Percentiles rank a stretch among this genome's conserved stretches.
Evolutionary conservation across 1,140 invertebrate species (phyloP).

Genomic region (Drosophila ficusphila): DNA sequence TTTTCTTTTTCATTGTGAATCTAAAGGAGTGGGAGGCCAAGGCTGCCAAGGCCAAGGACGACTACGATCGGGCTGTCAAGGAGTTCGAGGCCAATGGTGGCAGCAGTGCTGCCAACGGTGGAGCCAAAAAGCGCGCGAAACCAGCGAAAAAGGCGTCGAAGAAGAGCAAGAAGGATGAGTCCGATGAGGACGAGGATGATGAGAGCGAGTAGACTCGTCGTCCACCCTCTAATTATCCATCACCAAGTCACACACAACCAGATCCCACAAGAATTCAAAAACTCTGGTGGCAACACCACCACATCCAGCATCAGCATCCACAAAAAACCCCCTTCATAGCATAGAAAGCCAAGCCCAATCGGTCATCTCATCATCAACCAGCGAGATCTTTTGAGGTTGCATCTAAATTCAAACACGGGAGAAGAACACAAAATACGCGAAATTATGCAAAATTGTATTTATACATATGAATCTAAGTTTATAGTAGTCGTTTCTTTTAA

Average conservation of each 20-base stretch:
- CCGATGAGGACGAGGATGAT: constrained; percentile 82
- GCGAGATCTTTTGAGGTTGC: constrained; percentile 8
- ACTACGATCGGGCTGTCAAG: constrained; percentile 93
- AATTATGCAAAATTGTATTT: constrained; percentile 74
- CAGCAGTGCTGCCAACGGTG: constrained; percentile 84
- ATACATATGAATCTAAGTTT: constrained; percentile 79
- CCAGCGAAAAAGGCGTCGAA: constrained; percentile 83
- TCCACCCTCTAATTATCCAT: constrained; percentile 23
- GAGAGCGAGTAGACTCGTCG: constrained; percentile 69
- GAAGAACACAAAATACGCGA: constrained; percentile 21
- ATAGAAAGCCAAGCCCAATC: neutral
- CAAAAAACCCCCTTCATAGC: constrained; percentile 5
- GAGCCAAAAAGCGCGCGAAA: constrained; percentile 83
- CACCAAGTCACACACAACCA: constrained; percentile 42
- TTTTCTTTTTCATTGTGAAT: neutral
- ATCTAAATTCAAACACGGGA: neutral
- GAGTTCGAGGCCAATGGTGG: constrained; percentile 92
- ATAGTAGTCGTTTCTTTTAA: constrained; percentile 74
- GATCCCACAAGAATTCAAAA: constrained; percentile 13
- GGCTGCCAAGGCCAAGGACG: constrained; percentile 92
- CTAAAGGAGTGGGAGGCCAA: constrained; percentile 95
- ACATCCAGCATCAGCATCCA: constrained; percentile 2
- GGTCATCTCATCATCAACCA: constrained; percentile 2
- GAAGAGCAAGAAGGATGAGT: constrained; percentile 85
- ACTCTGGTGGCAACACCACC: constrained; percentile 13